These are phyloP conservation scores for Drosophila sucinea DNA, from an alignment of 1,140 invertebrate species.

Conservation along the genomic window DNA sequence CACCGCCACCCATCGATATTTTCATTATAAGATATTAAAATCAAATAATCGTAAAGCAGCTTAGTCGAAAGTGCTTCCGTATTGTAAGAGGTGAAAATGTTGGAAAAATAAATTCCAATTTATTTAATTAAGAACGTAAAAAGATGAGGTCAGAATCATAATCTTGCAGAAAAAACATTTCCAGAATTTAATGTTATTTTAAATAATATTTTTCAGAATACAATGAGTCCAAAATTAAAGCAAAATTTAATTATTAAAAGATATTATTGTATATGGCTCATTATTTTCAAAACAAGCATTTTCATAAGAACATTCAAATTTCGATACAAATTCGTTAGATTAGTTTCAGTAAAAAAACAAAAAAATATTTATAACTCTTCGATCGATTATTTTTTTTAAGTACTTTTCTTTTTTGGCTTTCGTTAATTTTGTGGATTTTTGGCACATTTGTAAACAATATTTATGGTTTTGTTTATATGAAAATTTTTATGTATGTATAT, in stretches of 20 bases:
- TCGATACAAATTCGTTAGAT: background rate
- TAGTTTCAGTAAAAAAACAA: no score
- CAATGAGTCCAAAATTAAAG: no score
- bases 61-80: background rate
- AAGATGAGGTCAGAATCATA: no score
- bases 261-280: no score
- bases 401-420: background rate
- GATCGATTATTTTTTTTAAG: background rate
- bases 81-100: background rate
- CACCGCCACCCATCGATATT: background rate
- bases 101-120: no score
- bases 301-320: no score
- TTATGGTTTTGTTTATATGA: conserved; percentile 2
- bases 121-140: no score
- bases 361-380: background rate
- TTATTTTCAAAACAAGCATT: no score
- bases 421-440: background rate
- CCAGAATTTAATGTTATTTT: no score
- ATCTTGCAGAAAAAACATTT: no score
- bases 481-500: background rate
- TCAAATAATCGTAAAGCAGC: background rate
- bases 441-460: background rate
- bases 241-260: no score
- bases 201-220: no score
- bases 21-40: background rate